Evolutionary conservation across 2,888 invertebrate genomes (phyloP).

Genomic region (Ptychoptera contaminata): DNA sequence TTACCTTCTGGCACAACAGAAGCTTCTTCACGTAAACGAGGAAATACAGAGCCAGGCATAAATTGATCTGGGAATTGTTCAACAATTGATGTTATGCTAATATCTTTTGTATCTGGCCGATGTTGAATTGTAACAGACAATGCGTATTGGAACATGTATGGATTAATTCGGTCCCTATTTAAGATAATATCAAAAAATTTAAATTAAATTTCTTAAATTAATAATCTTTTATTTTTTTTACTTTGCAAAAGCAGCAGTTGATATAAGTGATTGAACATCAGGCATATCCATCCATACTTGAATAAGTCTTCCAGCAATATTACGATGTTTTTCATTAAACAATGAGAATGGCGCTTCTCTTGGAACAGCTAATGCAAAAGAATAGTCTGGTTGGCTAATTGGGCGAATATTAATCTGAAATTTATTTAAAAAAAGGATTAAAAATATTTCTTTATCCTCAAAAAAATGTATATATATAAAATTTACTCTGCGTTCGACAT

Average conservation of each 20-base stretch:
- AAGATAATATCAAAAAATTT: not conserved
- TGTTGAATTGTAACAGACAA: slow-evolving; percentile 61
- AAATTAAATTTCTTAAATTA: no score
- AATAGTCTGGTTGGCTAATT: slow-evolving; percentile 20
- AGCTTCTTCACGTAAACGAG: slow-evolving; percentile 51
- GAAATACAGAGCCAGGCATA: slow-evolving; percentile 56
- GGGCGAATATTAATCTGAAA: slow-evolving; percentile 22
- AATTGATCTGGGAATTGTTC: slow-evolving; percentile 73
- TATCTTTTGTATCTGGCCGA: slow-evolving; percentile 23
- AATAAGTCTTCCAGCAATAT: slow-evolving; percentile 53
- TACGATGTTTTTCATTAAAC: slow-evolving; percentile 54
- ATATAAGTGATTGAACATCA: slow-evolving; percentile 44
- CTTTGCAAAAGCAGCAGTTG: slow-evolving; percentile 45
- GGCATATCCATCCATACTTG: slow-evolving; percentile 47
- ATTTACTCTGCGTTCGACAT: slow-evolving; percentile 18
- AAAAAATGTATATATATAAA: not conserved
- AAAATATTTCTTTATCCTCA: not conserved
- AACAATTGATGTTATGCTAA: slow-evolving; percentile 56
- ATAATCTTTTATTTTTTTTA: slow-evolving; percentile 6
- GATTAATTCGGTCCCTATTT: slow-evolving; percentile 55
- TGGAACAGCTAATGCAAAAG: slow-evolving; percentile 18
- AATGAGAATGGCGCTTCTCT: slow-evolving; percentile 42
- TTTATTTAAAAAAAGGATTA: not conserved
- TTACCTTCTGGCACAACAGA: slow-evolving; percentile 35
- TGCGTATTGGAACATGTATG: slow-evolving; percentile 66